Evolutionary conservation across 2,888 invertebrate species (phyloP), one percentile per base, ranked within the genome.

Genomic region (Drosophila differens): DNA sequence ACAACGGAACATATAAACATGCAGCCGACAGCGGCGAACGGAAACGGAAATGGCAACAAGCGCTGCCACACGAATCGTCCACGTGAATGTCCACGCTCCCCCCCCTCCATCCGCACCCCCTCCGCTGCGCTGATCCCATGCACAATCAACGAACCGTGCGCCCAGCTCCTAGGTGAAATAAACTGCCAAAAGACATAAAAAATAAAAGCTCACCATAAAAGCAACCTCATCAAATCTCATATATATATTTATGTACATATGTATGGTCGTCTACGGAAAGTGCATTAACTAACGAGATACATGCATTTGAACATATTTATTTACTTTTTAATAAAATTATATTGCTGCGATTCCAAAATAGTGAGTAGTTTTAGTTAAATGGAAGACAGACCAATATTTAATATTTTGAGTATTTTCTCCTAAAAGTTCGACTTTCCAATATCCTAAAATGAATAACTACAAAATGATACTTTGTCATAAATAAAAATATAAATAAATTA

Each of bases 31-130:
- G 74, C 59, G 75, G 62, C 66, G 58, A 73, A 72, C 89, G 90
- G 90, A 86, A 85, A 76, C 89, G 85, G 85, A 90, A 85, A 90
- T 89, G 83, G 89, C 85, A 90, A 90, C 86, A 83, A 90, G 84
- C 90, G 76, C 72, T 76, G 80, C 73, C 79, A 64, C 81, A 70
- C 71, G 65, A 70, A 79, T 58, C 58, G 30, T 70, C 55, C 62
- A 35, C 37, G 39, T 39, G 39, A n/a, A 30, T 49, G 28, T 58
- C 37, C 63, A 54, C 9, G 44, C 51, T 37, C 44, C 53, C 6
- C 53, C 6, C 22, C 12, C 4, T 12, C 32, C 47, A 3, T 16
- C 10, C 16, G 0, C 10, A 7, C 4, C 5, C 4, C 14, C 49
- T 0, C 14, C 12, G 10, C 19, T 22, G 32, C 52, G 4, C 16